Base-by-base conservation (phyloP, 2,797 vertebrate species). In the Xiphorhynchus erythropygius region DNA sequence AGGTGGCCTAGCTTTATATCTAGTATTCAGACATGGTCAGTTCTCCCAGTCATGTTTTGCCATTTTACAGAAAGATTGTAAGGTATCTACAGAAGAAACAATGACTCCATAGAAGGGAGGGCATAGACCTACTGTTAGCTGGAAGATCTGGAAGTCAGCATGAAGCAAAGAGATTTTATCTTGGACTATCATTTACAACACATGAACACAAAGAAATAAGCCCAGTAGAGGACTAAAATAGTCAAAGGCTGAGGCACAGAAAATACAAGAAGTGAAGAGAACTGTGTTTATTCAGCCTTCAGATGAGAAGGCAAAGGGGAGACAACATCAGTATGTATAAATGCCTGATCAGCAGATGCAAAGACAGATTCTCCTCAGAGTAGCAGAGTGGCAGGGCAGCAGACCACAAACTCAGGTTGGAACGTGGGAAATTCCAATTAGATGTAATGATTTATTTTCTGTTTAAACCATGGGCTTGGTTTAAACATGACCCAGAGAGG, bases 291-390 rank as follows among this genome's bases (percentile, higher is more conserved):
- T 59, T 57, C 27, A 59, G 18, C 14, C 19, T 84, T 84, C 16
- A 18, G 30, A 78, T 62, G 11, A 11, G 42, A 74, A 81, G 13
- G 19, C 10, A 56, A 65, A 69, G 11, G 15, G 11, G 23, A 69
- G 3, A 53, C 5, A 7, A 5, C 22, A 49, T 41, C 0, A 0
- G 5, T 65, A 6, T 65, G 47, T 53, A 19, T 24, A 65, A 65
- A 53, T 17, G 2, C 9, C n/a, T 57, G 18, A 33, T 23, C 21
- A 75, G n/a, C 74, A 81, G 6, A 53, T 27, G 47, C 5, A 10
- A 83, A 71, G 18, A 39, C 23, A 56, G 22, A 52, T 52, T 44
- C 18, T 49, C 47, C 44, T 64, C 50, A 32, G 50, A 64, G 11
- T 3, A 84, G 3, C 5, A 44, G 8, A 55, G 10, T n/a, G 10